Evolutionary conservation across 2,888 invertebrate genomes (phyloP).

Genomic region (Dugesia japonica): DNA sequence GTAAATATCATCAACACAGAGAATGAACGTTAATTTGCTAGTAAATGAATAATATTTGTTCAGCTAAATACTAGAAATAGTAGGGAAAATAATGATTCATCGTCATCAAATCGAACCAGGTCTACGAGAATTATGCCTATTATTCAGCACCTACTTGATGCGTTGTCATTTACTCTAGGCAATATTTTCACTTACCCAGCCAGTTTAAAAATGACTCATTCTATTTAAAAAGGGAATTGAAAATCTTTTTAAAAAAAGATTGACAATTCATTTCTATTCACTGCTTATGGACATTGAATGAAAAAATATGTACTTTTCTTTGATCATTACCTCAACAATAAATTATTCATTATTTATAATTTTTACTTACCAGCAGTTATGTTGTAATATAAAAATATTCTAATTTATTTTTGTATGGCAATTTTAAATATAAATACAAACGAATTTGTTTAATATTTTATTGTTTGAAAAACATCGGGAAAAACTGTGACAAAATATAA

Average conservation of each 20-base stretch:
- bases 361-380: background rate
- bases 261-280: background rate
- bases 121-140: background rate
- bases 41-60: background rate
- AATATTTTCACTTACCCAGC: background rate
- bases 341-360: background rate
- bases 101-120: background rate
- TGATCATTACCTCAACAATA: background rate
- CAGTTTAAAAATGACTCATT: background rate
- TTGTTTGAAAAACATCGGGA: too few relatives aligned
- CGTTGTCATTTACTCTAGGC: background rate
- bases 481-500: too few relatives aligned
- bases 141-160: background rate
- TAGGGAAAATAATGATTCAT: slow-evolving; percentile 5
- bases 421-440: background rate
- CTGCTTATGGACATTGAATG: background rate
- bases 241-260: background rate
- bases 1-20: background rate
- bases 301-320: background rate
- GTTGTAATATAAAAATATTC: background rate
- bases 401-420: background rate
- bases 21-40: background rate
- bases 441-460: background rate
- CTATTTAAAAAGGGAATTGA: background rate
- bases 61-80: background rate